Evolutionary conservation across 2,797 vertebrate genomes (phyloP).

Genomic region (Hozukius guyotensis): DNA sequence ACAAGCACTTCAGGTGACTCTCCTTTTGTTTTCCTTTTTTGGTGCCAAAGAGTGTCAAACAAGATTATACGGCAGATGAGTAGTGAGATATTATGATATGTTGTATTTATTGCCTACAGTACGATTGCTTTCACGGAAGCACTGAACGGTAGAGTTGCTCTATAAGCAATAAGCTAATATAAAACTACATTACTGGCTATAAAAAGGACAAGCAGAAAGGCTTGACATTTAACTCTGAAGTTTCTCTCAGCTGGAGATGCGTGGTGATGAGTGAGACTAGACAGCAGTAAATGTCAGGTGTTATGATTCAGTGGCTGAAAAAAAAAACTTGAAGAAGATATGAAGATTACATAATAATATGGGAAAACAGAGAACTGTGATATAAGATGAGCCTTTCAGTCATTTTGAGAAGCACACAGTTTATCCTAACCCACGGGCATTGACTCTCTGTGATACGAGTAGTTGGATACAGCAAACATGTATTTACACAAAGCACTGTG

Average conservation of each 20-base stretch:
- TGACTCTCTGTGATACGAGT: conserved; percentile 10
- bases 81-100: conserved; percentile 9
- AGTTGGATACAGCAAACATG: not conserved
- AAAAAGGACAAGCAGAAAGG: conserved; percentile 30
- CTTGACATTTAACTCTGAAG: conserved; percentile 48
- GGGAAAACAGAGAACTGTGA: not conserved
- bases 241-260: conserved; percentile 13
- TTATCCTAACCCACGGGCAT: conserved; percentile 27
- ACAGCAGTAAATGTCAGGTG: conserved; percentile 37
- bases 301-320: conserved; percentile 12
- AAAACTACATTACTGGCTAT: not conserved
- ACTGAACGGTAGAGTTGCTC: not conserved
- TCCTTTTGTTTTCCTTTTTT: conserved; percentile 7
- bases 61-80: conserved; percentile 10
- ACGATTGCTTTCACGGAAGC: conserved; percentile 3
- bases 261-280: conserved; percentile 9
- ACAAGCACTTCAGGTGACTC: conserved; percentile 21
- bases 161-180: not conserved
- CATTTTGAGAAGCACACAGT: not conserved
- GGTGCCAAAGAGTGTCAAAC: conserved; percentile 8
- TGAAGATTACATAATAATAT: not conserved
- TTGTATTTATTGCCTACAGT: conserved; percentile 26
- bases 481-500: conserved; percentile 15
- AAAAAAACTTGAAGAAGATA: not conserved
- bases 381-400: not conserved